Evolutionary conservation across 2,797 vertebrate species (phyloP), one percentile per base, ranked within the genome.

Genomic region (Melanogrammus aeglefinus): DNA sequence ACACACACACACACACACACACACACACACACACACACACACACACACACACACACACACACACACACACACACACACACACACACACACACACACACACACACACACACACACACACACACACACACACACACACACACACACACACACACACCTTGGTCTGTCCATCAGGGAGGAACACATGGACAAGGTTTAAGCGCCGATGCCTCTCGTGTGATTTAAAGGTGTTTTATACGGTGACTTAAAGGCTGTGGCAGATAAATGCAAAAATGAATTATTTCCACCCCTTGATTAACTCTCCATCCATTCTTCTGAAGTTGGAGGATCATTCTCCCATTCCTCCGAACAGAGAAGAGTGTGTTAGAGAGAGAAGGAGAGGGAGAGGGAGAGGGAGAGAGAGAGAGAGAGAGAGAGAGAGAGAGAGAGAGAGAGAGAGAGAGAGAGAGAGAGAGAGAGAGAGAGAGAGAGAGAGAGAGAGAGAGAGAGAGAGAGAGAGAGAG

Each of bases 251-350:
- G 88, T 87, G 83, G 82, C 81, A 90, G 87, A 91, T 88, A 70
- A 90, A 90, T 87, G 89, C 84, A 86, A 90, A 91, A 90, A 88
- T 88, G 86, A 85, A 91, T 90, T 90, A 80, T 72, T 82, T 73
- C 85, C 83, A 86, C 81, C 81, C 84, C 27, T 75, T 76, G 78
- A 92, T 91, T 85, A 89, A 91, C 79, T 72, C 44, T 83, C 86
- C 87, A 90, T 92, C 84, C 81, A 81, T 93, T 89, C 81, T 78
- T 74, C 79, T 24, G 78, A 78, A 86, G 85, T 21, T 78, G 77
- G 81, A 86, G 87, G 85, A 89, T 90, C 79, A 85, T 91, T 86
- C 84, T 79, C 83, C 76, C n/a, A 82, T 84, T 75, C 79, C 73
- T 88, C 84, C n/a, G 27, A 83, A 75, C 79, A 86, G 85, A 76